Conservation (phyloP, 2,888 invertebrate genomes). For the Diplolepis rosae region DNA sequence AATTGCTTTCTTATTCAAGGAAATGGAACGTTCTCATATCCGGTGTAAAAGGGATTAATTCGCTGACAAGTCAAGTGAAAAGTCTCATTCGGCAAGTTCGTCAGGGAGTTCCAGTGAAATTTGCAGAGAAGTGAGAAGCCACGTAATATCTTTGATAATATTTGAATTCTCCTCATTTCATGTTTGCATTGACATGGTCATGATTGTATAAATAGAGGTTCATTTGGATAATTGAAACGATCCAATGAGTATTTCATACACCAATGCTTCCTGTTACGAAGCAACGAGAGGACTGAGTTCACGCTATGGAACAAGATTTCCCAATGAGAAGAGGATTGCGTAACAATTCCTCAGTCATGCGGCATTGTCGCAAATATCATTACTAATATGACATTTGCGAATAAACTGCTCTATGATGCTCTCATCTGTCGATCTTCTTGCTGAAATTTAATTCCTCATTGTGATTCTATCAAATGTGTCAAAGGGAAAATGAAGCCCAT, state of each 20-base stretch:
- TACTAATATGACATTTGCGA: conserved; percentile 42
- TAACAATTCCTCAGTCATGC: conserved; percentile 50
- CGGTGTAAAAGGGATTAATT: conserved; percentile 56
- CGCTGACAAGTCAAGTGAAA: conserved; percentile 62
- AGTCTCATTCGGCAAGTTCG: conserved; percentile 50
- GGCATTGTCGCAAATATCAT: conserved; percentile 49
- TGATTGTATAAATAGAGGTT: conserved; percentile 42
- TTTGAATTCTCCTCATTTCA: conserved; percentile 16
- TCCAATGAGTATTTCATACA: conserved; percentile 48
- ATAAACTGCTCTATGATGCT: conserved; percentile 21
- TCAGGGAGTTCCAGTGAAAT: conserved; percentile 29
- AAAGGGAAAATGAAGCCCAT: background rate
- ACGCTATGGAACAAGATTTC: conserved; percentile 47
- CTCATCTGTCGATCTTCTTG: background rate
- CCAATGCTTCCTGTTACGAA: conserved; percentile 44
- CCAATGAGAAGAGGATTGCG: conserved; percentile 41
- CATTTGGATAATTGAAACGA: conserved; percentile 49
- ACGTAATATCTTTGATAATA: conserved; percentile 18
- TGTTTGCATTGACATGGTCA: conserved; percentile 24
- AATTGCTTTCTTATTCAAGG: conserved; percentile 26
- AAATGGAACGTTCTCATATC: conserved; percentile 24
- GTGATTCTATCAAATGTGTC: background rate
- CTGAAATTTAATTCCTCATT: background rate
- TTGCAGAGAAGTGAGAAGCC: background rate
- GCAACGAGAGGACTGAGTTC: conserved; percentile 43